Percentiles rank a stretch among this genome's conserved stretches.
phyloP scores from a whole-genome alignment of 2,797 vertebrate genomes.

The Labroides dimidiatus region DNA sequence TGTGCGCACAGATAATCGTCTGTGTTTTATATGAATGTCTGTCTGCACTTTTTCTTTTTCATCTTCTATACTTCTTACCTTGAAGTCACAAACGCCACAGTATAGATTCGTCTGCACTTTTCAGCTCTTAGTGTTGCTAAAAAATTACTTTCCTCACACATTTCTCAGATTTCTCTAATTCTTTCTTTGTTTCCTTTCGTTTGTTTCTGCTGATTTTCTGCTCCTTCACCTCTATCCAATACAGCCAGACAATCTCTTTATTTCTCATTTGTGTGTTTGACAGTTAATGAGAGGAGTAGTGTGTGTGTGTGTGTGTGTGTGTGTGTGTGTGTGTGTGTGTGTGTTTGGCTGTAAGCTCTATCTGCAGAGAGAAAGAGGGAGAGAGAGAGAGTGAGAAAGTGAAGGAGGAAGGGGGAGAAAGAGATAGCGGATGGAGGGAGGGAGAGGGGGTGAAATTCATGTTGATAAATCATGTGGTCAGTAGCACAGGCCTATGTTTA shows the following conservation, averaged over 20 bases:
- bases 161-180: constrained; percentile 8
- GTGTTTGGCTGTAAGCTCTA: constrained; percentile 3
- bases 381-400: constrained; percentile 31
- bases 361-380: constrained; percentile 3
- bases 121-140: background rate
- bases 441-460: constrained; percentile 68
- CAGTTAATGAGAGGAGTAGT: constrained; percentile 70
- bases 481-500: constrained; percentile 78
- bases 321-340: constrained; percentile 18
- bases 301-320: constrained; percentile 12
- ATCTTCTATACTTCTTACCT: background rate
- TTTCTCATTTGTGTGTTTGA: constrained; percentile 76
- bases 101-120: background rate
- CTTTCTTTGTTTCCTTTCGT: constrained; percentile 56
- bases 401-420: constrained; percentile 20
- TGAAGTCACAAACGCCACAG: background rate
- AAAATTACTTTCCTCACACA: too few relatives aligned
- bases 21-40: constrained; percentile 26
- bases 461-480: constrained; percentile 86
- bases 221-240: constrained; percentile 56
- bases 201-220: constrained; percentile 56
- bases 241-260: constrained; percentile 64
- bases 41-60: constrained; percentile 5
- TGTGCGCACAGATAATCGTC: background rate
- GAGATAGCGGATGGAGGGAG: constrained; percentile 43